Evolutionary conservation across 2,113 vertebrate species (phyloP).

Genomic region (Ardeotis arabs): DNA sequence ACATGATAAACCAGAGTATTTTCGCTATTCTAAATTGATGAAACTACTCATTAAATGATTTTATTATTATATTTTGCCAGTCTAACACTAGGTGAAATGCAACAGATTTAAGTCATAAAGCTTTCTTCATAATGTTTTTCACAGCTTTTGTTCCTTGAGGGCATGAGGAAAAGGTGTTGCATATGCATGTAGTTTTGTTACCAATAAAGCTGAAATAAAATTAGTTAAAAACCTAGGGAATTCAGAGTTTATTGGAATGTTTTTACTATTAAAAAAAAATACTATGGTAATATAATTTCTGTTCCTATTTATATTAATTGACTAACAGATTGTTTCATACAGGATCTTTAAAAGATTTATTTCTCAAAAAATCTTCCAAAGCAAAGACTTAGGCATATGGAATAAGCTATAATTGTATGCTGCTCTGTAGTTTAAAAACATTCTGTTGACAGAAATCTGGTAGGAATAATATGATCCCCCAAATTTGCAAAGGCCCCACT

Average conservation of each 20-base stretch:
- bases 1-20: background rate
- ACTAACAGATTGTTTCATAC: constrained; percentile 47
- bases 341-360: constrained; percentile 58
- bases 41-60: constrained; percentile 68
- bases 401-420: constrained; percentile 5
- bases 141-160: constrained; percentile 65
- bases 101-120: constrained; percentile 60
- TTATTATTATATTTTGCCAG: constrained; percentile 57
- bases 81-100: constrained; percentile 24
- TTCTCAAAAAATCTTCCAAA: constrained; percentile 55
- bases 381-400: constrained; percentile 45
- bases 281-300: constrained; percentile 53
- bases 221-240: constrained; percentile 71
- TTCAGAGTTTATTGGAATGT: constrained; percentile 55
- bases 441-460: background rate
- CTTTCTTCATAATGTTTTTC: constrained; percentile 62
- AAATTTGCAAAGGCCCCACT: background rate
- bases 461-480: background rate
- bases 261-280: constrained; percentile 62
- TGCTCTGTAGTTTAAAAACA: constrained; percentile 3
- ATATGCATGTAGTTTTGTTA: constrained; percentile 56
- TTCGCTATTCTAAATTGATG: constrained; percentile 40
- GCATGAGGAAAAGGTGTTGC: constrained; percentile 61
- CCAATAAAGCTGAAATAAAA: constrained; percentile 72
- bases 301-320: constrained; percentile 70